Conservation (phyloP, 2,888 invertebrate species). For the Mythimna albipuncta region DNA sequence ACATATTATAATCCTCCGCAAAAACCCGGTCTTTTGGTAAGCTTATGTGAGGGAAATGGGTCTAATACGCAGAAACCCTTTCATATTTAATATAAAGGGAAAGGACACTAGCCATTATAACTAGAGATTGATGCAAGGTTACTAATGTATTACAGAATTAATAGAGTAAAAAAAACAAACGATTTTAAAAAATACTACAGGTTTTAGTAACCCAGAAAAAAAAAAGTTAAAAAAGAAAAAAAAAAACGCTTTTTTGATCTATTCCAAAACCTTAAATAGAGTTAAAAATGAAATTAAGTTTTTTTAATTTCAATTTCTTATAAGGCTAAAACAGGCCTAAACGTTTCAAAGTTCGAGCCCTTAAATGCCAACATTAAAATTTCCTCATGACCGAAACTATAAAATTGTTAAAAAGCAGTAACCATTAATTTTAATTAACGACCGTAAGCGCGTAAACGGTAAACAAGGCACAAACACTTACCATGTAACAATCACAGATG, state of each 20-base stretch:
- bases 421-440: slow-evolving; percentile 44
- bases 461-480: slow-evolving; percentile 69
- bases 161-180: not conserved
- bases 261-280: not conserved
- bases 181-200: not conserved
- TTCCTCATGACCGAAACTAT: slow-evolving; percentile 12
- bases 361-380: slow-evolving; percentile 9
- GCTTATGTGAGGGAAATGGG: slow-evolving; percentile 37
- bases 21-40: slow-evolving; percentile 35
- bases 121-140: not conserved
- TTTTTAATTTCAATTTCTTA: not conserved
- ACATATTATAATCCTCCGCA: slow-evolving; percentile 31
- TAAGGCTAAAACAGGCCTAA: not conserved
- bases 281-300: not conserved
- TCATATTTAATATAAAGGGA: slow-evolving; percentile 39
- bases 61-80: slow-evolving; percentile 33
- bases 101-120: slow-evolving; percentile 20
- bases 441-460: slow-evolving; percentile 33
- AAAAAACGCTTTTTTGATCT: not conserved
- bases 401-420: slow-evolving; percentile 40
- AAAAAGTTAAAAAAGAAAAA: not conserved
- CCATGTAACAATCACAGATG: slow-evolving; percentile 79
- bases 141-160: not conserved
- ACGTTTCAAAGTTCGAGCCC: not conserved
- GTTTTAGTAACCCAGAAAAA: not conserved